phyloP scores from a whole-genome alignment of 2,888 invertebrate species.

The Nematopogon swammerdamellus region DNA sequence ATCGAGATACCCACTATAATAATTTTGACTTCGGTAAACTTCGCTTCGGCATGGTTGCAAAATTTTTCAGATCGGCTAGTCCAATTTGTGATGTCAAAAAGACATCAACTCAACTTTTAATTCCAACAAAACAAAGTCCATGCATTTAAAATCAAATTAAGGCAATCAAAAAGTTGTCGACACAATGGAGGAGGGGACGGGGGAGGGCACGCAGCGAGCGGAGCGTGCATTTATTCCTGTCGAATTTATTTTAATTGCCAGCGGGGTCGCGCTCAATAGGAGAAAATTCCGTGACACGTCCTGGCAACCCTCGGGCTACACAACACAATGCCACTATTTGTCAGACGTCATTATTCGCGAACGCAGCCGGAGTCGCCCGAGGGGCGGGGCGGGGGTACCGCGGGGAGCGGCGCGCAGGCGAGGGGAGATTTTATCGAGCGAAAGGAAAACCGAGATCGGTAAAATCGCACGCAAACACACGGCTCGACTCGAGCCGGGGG shows the following conservation, averaged over 20 bases:
- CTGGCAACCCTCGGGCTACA: slow-evolving; percentile 3
- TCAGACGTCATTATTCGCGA: slow-evolving; percentile 2
- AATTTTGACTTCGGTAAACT: too few species aligned
- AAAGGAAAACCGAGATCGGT: background rate
- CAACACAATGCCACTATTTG: slow-evolving; percentile 2
- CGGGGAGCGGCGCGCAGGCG: slow-evolving; percentile 7
- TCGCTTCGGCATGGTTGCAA: too few species aligned
- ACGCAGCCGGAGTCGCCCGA: background rate
- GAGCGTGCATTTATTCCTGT: slow-evolving; percentile 2
- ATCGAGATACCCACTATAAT: too few species aligned
- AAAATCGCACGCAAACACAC: background rate
- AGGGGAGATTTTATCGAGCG: background rate
- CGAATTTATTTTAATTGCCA: slow-evolving; percentile 7
- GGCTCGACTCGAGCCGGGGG: background rate
- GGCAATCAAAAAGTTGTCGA: background rate
- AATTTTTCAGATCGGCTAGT: too few species aligned
- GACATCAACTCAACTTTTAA: background rate
- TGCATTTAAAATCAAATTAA: background rate
- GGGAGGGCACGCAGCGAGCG: background rate
- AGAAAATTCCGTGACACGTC: slow-evolving; percentile 3
- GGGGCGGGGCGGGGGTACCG: background rate
- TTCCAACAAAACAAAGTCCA: background rate
- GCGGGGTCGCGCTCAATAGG: slow-evolving; percentile 4
- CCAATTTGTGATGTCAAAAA: background rate
- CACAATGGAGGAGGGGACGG: background rate